Base-by-base conservation (phyloP, 2,113 vertebrate genomes). In the Oryzias woworae region DNA sequence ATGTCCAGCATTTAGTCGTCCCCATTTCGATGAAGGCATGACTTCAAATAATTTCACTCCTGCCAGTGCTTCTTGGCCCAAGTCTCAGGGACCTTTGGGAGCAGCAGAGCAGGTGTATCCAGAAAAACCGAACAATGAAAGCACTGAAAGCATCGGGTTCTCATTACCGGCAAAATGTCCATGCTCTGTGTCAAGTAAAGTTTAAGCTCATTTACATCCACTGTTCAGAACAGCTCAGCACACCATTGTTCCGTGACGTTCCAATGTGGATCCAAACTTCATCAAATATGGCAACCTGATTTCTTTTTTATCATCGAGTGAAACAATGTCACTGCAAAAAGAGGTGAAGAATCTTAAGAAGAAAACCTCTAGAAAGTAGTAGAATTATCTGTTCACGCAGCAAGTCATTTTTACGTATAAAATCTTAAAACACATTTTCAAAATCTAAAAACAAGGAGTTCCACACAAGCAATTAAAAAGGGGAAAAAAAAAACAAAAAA, bases 121-220 rank as follows among this genome's bases (percentile, higher is more conserved):
- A 73, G 71, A 43, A 71, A 80, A 71, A 36, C 7, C 14, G 4
- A 58, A 68, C 57, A 63, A 52, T 73, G 64, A 44, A 52, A 22
- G 62, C 69, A 17, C 43, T 50, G 63, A 55, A 51, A 71, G 69
- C 86, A 87, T 79, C 77, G 65, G 82, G 83, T 78, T 80, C 69
- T 78, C 77, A 86, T 85, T 86, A 85, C 50, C 23, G 61, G 49
- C 50, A 81, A 59, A 62, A 45, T 71, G 63, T 53, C 73, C 36
- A 71, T 75, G 73, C 66, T 75, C 49, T 45, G 31, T 75, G 79
- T 87, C 83, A 81, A 60, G 71, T 73, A 49, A 70, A 69, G 58
- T 67, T 76, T 66, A 56, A 46, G 26, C 70, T 18, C 52, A 65
- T 56, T 66, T 70, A 41, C 45, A 57, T 62, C 44, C 57, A 78